Base-by-base conservation (phyloP, 2,797 vertebrate genomes). In the Siniperca undulata region DNA sequence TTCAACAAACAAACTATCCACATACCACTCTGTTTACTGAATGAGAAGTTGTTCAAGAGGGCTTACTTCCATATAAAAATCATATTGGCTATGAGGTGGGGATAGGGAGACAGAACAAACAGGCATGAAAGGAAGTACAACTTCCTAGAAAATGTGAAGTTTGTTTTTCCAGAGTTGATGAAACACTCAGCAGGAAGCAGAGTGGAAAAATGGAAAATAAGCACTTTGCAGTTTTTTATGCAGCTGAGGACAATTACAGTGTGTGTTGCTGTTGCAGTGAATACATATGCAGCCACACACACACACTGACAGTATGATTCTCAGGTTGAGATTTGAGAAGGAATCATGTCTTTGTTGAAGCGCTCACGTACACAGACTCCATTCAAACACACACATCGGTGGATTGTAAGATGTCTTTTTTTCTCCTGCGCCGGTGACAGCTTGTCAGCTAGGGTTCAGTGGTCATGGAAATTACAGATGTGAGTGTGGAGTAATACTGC, bases 121-220 rank as follows among this genome's bases (percentile, higher is more conserved):
- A 61, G 10, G 30, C 6, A 70, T 72, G 36, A 74, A 75, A 77
- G 22, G 48, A 42, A 7, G 42, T n/a, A 65, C 50, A 61, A 70
- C 60, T 59, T 70, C n/a, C 64, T 53, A 74, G 65, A 78, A 77
- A 70, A 77, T 65, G 22, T 55, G 20, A 64, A 81, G 79, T 86
- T 86, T 73, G 66, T 87, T 89, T 87, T 77, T 72, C 42, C 44
- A 53, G 36, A 70, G 58, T 72, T 89, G 85, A 80, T 83, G 74
- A 83, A 82, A 84, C 73, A 67, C 75, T 77, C 77, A 50, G 78
- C 71, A 80, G 73, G 89, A 91, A 93, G 84, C 84, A 78, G 88
- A 87, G 85, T 92, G 86, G 82, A 88, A 93, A 93, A 93, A 83
- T 90, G 78, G 73, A 81, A 89, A 88, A 89, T 90, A 90, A 91